These are phyloP conservation scores for Cotesia congregata DNA, from an alignment of 2,888 invertebrate genomes.

Conservation along the genomic window DNA sequence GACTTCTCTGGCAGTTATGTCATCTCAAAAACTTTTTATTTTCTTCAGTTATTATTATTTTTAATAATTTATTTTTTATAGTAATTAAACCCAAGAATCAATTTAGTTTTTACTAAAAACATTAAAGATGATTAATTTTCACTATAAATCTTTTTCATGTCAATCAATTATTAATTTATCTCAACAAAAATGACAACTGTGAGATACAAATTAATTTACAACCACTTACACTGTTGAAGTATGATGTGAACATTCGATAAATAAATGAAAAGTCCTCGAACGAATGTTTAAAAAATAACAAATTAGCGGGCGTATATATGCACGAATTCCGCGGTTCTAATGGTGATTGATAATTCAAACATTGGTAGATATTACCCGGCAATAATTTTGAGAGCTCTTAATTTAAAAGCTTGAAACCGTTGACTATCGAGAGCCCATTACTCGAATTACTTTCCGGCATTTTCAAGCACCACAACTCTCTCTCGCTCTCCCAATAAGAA, in stretches of 20 bases:
- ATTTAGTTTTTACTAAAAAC: too few relatives aligned
- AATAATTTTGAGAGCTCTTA: slow-evolving; percentile 54
- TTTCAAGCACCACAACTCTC: slow-evolving; percentile 46
- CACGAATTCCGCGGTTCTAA: neutral
- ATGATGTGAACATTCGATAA: neutral
- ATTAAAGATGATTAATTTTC: too few relatives aligned
- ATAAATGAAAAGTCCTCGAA: neutral
- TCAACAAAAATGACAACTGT: too few relatives aligned
- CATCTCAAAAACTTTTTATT: slow-evolving; percentile 13
- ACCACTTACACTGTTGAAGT: too few relatives aligned
- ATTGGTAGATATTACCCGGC: slow-evolving; percentile 40
- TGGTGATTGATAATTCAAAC: slow-evolving; percentile 13
- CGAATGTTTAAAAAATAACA: neutral
- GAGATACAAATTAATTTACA: too few relatives aligned
- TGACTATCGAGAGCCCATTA: slow-evolving; percentile 54
- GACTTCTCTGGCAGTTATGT: slow-evolving; percentile 22
- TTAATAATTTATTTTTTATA: slow-evolving; percentile 11
- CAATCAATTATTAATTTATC: too few relatives aligned
- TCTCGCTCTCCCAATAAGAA: slow-evolving; percentile 35
- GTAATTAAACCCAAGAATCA: too few relatives aligned
- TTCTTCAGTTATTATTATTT: slow-evolving; percentile 15
- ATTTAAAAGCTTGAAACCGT: slow-evolving; percentile 49
- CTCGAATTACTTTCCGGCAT: slow-evolving; percentile 56
- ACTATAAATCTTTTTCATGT: too few relatives aligned
- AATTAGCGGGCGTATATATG: neutral